Base-by-base conservation (phyloP, 2,888 invertebrate species). In the Bhutanitis thaidina region DNA sequence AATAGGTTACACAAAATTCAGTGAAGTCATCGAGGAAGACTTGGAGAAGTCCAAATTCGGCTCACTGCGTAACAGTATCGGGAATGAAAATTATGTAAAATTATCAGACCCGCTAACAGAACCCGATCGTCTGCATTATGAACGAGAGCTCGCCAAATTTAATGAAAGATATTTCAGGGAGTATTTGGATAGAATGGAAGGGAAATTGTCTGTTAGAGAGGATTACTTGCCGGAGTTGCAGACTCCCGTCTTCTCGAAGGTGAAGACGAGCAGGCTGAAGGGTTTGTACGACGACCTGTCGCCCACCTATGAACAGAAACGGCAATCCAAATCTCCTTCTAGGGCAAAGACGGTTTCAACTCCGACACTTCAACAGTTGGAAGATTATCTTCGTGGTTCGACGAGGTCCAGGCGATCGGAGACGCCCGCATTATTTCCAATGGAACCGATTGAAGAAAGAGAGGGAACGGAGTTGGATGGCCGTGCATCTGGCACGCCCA, bases 401-500 rank as follows among this genome's bases (percentile, higher is more conserved):
- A 72, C 74, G 35, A 74, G 77, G 48, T 74, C 80, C 1, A 59
- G 76, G 53, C 58, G 85, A 46, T 87, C 71, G 48, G 90, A 77
- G 38, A 86, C 81, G 8, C 89, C 89, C 0, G 87, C 81, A 0
- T 27, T 88, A 56, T 89, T 91, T 61, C 87, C 92, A 39, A 91
- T 91, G 77, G 86, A 91, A 43, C 91, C 92, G 0, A 85, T 85
- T n/a, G 81, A 77, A 46, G 88, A 90, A 59, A 78, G 75, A 37
- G 77, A 88, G 32, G 70, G 68, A 1, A 62, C 74, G 1, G 84
- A 82, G 27, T 64, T 69, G 3, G 83, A 82, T 1, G 89, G 85
- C 0, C 72, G 90, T 43, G 90, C 91, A 0, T 91, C 92, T 0
- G 93, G 93, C n/a, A 91, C 93, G 0, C 93, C 94, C 0, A 92